Percentiles rank a stretch among this genome's conserved stretches.
phyloP scores from a whole-genome alignment of 53 echinoderm and acorn worm species.

The Temnopleurus reevesii region DNA sequence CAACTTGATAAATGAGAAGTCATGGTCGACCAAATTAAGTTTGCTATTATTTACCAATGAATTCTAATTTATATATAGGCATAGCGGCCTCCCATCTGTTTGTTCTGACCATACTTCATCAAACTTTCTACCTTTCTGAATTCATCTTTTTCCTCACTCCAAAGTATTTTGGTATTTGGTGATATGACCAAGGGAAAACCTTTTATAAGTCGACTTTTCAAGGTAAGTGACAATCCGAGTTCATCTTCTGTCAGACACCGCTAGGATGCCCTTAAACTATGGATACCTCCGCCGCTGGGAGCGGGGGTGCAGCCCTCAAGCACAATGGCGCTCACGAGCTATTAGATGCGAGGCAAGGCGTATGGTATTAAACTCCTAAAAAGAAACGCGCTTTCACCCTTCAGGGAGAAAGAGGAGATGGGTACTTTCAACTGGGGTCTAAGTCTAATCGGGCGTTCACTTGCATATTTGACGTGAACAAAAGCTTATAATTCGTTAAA shows the following conservation, averaged over 20 bases:
- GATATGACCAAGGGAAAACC: conserved; percentile 21
- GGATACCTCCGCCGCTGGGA: not conserved
- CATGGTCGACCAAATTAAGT: too few relatives aligned
- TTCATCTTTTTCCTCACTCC: not conserved
- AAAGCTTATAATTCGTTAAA: conserved; percentile 11
- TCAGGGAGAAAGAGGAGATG: conserved; percentile 1
- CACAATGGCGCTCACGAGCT: not conserved
- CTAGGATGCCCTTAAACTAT: conserved; percentile 19
- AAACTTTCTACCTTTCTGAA: not conserved
- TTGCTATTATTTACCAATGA: too few relatives aligned
- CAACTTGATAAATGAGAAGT: too few relatives aligned
- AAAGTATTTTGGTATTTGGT: not conserved
- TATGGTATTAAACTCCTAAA: not conserved
- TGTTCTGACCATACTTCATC: not conserved
- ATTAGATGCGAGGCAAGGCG: not conserved
- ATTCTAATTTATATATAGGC: too few relatives aligned
- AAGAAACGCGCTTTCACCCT: not conserved
- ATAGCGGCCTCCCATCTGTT: too few relatives aligned
- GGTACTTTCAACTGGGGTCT: not conserved
- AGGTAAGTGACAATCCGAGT: conserved; percentile 19
- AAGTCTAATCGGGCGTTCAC: conserved; percentile 37
- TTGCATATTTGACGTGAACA: not conserved
- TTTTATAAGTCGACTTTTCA: conserved; percentile 20
- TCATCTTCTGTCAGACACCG: conserved; percentile 23
- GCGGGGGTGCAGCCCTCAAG: not conserved